Evolutionary conservation across 2,888 invertebrate genomes (phyloP).

Genomic region (Acrobasis consociella): DNA sequence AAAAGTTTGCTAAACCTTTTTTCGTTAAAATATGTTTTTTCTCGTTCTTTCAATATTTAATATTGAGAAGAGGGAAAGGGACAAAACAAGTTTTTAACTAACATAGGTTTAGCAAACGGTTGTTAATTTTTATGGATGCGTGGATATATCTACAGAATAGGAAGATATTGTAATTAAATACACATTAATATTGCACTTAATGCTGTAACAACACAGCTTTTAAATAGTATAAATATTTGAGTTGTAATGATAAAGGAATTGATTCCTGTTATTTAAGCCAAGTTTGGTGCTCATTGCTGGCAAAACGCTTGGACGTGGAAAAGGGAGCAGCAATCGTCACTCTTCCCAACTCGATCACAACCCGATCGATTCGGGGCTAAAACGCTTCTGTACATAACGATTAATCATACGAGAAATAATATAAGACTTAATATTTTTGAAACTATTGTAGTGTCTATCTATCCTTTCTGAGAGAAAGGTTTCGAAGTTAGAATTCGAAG

Average conservation of each 20-base stretch:
- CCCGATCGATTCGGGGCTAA: slow-evolving; percentile 37
- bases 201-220: not conserved
- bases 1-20: too few relatives aligned
- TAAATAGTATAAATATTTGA: slow-evolving; percentile 3
- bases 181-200: slow-evolving; percentile 11
- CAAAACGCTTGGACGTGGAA: slow-evolving; percentile 33
- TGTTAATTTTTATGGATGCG: too few relatives aligned
- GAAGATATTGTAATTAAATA: not conserved
- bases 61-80: too few relatives aligned
- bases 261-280: slow-evolving; percentile 39
- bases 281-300: slow-evolving; percentile 52
- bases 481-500: slow-evolving; percentile 26
- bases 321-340: slow-evolving; percentile 45
- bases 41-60: too few relatives aligned
- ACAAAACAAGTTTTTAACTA: too few relatives aligned
- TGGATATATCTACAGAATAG: not conserved
- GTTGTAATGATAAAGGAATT: slow-evolving; percentile 29
- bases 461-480: slow-evolving; percentile 49
- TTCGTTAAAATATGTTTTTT: too few relatives aligned
- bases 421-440: slow-evolving; percentile 74
- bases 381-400: slow-evolving; percentile 59
- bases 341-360: slow-evolving; percentile 38
- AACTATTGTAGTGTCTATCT: slow-evolving; percentile 63
- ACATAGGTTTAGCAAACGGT: too few relatives aligned
- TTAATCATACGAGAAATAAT: slow-evolving; percentile 52